A percentile compares a stretch with the other conserved stretches of the same genome.
phyloP scores from a whole-genome alignment of 1,140 invertebrate genomes.

The Odontomachus brunneus region DNA sequence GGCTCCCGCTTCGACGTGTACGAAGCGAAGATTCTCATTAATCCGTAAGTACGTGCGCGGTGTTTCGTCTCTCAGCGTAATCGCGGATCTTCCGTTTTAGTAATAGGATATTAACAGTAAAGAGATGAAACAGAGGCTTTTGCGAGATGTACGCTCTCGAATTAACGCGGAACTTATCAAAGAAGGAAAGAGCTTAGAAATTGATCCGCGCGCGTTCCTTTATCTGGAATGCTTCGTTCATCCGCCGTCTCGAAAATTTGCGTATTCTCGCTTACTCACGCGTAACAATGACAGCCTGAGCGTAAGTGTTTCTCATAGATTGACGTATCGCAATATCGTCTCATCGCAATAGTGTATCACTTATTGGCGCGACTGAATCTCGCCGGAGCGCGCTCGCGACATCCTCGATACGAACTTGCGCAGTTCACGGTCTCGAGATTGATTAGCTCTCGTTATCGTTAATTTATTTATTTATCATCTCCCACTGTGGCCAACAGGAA shows the following conservation, averaged over 20 bases:
- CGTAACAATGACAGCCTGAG: background rate
- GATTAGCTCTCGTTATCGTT: constrained; percentile 57
- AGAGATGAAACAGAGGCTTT: background rate
- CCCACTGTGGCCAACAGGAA: background rate
- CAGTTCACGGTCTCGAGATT: constrained; percentile 43
- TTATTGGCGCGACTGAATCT: background rate
- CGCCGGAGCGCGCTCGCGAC: background rate
- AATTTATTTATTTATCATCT: constrained; percentile 59
- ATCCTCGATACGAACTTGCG: constrained; percentile 15
- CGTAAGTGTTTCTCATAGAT: constrained; percentile 17
- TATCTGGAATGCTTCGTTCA: no score
- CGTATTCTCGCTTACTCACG: background rate
- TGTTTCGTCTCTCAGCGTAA: background rate
- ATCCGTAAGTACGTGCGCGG: constrained; percentile 3
- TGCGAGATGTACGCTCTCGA: background rate
- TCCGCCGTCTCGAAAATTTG: background rate
- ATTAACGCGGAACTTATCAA: background rate
- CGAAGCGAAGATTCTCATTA: constrained; percentile 59
- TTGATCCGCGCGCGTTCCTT: no score
- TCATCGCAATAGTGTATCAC: background rate
- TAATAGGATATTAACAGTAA: background rate
- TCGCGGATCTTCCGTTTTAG: background rate
- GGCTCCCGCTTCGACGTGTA: background rate
- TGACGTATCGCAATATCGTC: background rate
- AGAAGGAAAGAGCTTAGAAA: background rate